These are phyloP conservation scores for Scaptomyza flava DNA, from an alignment of 2,888 invertebrate genomes.

Conservation along the genomic window DNA sequence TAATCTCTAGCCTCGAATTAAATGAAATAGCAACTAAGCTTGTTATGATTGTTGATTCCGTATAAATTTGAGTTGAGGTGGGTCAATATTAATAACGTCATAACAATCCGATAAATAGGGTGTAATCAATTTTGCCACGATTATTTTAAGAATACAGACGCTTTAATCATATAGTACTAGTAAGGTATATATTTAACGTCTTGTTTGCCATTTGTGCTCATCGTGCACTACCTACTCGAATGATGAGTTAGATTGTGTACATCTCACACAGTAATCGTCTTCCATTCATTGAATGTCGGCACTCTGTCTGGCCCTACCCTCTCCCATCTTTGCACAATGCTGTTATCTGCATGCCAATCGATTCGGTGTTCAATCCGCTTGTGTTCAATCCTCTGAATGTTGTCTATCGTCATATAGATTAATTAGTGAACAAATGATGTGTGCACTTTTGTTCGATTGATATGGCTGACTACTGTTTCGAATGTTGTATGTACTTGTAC, in stretches of 20 bases:
- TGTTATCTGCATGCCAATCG: conserved; percentile 57
- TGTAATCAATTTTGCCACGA: background rate
- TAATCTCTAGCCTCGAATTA: background rate
- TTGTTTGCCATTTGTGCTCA: conserved; percentile 9
- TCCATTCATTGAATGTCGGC: conserved; percentile 34
- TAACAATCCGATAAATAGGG: background rate
- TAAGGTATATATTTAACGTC: background rate
- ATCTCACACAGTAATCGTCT: background rate
- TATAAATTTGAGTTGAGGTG: background rate
- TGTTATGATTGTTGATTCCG: background rate
- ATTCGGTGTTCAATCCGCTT: conserved; percentile 4
- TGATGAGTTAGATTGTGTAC: conserved; percentile 20
- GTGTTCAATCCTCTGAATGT: background rate
- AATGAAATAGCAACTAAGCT: background rate
- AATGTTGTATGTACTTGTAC: conserved; percentile 8
- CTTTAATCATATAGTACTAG: background rate
- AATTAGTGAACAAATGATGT: conserved; percentile 51
- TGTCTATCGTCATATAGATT: conserved; percentile 22
- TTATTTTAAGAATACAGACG: background rate
- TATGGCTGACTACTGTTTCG: conserved; percentile 1
- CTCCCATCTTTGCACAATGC: background rate
- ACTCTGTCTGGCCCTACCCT: background rate
- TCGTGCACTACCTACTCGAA: conserved; percentile 17
- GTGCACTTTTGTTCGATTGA: conserved; percentile 32
- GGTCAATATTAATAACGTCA: background rate